Evolutionary conservation across 64 coral and sea anemone species (phyloP).

Genomic region (Montipora capricornis): DNA sequence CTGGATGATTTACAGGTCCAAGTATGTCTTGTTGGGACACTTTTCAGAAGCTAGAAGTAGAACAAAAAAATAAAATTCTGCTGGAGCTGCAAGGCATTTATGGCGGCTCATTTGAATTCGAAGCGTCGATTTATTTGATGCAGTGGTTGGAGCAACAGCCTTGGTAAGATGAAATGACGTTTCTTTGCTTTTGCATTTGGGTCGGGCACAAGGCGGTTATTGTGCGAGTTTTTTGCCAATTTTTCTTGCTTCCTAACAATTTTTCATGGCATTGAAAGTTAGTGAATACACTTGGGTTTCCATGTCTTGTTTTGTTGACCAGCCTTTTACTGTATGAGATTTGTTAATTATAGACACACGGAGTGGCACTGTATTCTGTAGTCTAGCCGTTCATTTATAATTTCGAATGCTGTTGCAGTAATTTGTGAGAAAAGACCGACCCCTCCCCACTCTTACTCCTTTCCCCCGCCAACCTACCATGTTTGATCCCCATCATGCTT

Average conservation of each 20-base stretch:
- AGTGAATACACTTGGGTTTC: too few species aligned
- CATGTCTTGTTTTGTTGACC: too few species aligned
- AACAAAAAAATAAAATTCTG: conserved; percentile 18
- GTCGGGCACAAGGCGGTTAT: background rate
- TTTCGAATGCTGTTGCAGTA: too few species aligned
- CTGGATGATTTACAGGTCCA: background rate
- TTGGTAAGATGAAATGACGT: conserved; percentile 20
- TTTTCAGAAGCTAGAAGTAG: conserved; percentile 26
- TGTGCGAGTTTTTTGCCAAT: background rate
- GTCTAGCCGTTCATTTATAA: too few species aligned
- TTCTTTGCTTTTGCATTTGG: background rate
- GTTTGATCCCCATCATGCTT: too few species aligned
- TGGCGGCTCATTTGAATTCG: conserved; percentile 55
- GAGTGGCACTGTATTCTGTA: too few species aligned
- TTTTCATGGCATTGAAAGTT: too few species aligned
- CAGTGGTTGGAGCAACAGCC: conserved; percentile 38
- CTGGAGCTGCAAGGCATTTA: conserved; percentile 22
- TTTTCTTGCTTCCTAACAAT: background rate
- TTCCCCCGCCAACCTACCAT: too few species aligned
- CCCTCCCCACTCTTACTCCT: too few species aligned
- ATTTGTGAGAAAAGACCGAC: too few species aligned
- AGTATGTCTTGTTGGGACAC: conserved; percentile 45
- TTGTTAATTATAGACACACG: too few species aligned
- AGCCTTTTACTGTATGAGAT: too few species aligned
- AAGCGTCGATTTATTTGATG: conserved; percentile 43